Percentiles rank a stretch among this genome's conserved stretches.
Conservation (phyloP, 2,888 invertebrate species). For the Saturnia japonica region DNA sequence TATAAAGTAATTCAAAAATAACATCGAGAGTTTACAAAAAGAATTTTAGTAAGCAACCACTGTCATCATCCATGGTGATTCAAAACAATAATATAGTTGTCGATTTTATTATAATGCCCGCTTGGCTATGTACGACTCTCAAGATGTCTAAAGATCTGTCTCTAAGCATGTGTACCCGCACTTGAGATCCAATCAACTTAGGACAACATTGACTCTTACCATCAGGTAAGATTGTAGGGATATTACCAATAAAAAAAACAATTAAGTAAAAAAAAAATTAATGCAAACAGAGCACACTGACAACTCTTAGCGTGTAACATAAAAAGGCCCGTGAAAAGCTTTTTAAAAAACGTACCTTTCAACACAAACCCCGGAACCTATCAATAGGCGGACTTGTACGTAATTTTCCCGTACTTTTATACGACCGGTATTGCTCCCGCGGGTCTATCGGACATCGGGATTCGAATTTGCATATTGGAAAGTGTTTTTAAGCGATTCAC, state of each 20-base stretch:
- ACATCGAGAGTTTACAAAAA: too few relatives aligned
- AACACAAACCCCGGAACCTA: slow-evolving; percentile 58
- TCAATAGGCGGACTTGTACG: slow-evolving; percentile 67
- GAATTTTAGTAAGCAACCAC: too few relatives aligned
- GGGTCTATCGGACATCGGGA: slow-evolving; percentile 56
- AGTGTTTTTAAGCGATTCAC: slow-evolving; percentile 50
- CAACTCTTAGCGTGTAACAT: slow-evolving; percentile 25
- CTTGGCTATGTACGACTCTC: neutral
- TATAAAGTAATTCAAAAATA: too few relatives aligned
- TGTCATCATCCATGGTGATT: too few relatives aligned
- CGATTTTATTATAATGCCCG: too few relatives aligned
- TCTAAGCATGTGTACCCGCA: neutral
- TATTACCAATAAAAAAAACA: too few relatives aligned
- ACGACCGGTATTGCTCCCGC: slow-evolving; percentile 20
- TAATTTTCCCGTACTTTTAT: slow-evolving; percentile 29
- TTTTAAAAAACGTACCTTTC: slow-evolving; percentile 56
- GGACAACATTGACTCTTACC: too few relatives aligned
- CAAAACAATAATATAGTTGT: too few relatives aligned
- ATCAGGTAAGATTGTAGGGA: too few relatives aligned
- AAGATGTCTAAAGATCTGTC: neutral
- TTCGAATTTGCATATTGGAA: slow-evolving; percentile 73
- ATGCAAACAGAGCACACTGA: slow-evolving; percentile 39
- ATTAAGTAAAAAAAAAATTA: neutral
- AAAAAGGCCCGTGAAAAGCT: slow-evolving; percentile 48
- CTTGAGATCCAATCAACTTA: neutral